A percentile compares a stretch with the other conserved stretches of the same genome.
These are phyloP conservation scores for Ormyrus labotus DNA, from an alignment of 2,888 invertebrate genomes.

Conservation along the genomic window DNA sequence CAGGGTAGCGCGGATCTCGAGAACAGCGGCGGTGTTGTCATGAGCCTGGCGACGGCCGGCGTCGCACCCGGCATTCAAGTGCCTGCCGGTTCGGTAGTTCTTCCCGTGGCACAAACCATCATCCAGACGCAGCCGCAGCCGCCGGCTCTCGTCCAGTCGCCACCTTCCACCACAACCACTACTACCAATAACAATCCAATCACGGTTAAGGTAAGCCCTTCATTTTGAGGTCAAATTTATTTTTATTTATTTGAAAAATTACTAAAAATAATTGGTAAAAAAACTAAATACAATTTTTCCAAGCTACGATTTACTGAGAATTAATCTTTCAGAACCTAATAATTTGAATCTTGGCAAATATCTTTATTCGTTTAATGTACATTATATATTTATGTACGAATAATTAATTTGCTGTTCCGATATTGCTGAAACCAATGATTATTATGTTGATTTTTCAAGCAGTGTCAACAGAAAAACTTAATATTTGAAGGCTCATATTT, in stretches of 20 bases:
- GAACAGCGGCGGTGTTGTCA: slow-evolving; percentile 66
- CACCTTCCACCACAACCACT: slow-evolving; percentile 72
- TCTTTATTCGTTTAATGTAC: too few species aligned
- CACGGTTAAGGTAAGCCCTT: slow-evolving; percentile 79
- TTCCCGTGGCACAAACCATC: slow-evolving; percentile 62
- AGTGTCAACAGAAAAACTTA: not conserved
- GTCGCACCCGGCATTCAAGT: slow-evolving; percentile 33
- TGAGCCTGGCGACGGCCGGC: slow-evolving; percentile 59
- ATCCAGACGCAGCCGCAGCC: slow-evolving; percentile 60
- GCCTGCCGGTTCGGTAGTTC: slow-evolving; percentile 54
- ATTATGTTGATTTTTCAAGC: too few species aligned
- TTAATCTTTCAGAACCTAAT: too few species aligned
- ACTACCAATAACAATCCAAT: slow-evolving; percentile 78
- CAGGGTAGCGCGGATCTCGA: slow-evolving; percentile 77
- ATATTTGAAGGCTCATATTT: not conserved
- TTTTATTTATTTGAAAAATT: too few species aligned
- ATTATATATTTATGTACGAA: too few species aligned
- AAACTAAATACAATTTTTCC: too few species aligned
- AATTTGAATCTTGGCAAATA: too few species aligned
- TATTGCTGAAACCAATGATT: too few species aligned
- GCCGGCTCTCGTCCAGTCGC: slow-evolving; percentile 69
- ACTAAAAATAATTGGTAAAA: too few species aligned
- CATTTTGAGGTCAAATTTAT: too few species aligned
- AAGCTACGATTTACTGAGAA: too few species aligned
- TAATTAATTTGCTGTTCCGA: too few species aligned